Percentiles rank a stretch among this genome's conserved stretches.
phyloP scores from a whole-genome alignment of 2,797 vertebrate species.

The Microctenopoma steveboyesi region DNA sequence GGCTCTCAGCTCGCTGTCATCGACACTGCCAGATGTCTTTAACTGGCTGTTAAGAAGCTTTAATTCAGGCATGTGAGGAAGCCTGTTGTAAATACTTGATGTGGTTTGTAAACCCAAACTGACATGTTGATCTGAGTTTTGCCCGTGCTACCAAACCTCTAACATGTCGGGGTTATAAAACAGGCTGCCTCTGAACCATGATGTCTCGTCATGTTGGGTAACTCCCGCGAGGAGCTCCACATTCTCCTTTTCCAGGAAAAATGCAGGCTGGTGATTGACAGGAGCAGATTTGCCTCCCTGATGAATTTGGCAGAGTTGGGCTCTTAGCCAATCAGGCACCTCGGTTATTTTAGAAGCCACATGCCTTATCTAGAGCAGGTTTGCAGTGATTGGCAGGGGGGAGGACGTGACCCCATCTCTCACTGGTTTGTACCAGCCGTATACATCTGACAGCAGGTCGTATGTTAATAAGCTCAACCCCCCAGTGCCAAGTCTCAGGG shows the following conservation, averaged over 20 bases:
- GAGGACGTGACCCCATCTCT: constrained; percentile 74
- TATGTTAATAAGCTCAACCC: constrained; percentile 84
- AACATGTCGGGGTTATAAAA: neutral
- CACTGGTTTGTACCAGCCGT: constrained; percentile 83
- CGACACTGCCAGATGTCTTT: constrained; percentile 12
- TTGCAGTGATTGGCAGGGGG: constrained; percentile 84
- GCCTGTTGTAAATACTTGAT: constrained; percentile 58
- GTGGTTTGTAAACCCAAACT: constrained; percentile 38
- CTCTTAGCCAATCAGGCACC: constrained; percentile 84
- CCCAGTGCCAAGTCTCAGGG: constrained; percentile 73
- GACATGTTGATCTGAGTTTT: neutral
- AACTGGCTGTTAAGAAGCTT: constrained; percentile 52
- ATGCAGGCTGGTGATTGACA: constrained; percentile 83
- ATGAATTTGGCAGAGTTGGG: constrained; percentile 78
- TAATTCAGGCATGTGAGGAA: constrained; percentile 60
- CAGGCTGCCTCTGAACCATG: constrained; percentile 21
- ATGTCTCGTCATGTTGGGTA: constrained; percentile 64
- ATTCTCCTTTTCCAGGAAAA: constrained; percentile 85
- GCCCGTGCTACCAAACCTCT: neutral
- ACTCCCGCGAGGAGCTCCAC: constrained; percentile 53
- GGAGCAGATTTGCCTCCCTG: constrained; percentile 73
- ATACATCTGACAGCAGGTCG: constrained; percentile 81
- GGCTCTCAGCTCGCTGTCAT: constrained; percentile 16
- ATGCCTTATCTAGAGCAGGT: constrained; percentile 90
- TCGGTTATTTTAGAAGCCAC: constrained; percentile 92